phyloP scores from a whole-genome alignment of 2,888 invertebrate species.

The Myopa testacea region DNA sequence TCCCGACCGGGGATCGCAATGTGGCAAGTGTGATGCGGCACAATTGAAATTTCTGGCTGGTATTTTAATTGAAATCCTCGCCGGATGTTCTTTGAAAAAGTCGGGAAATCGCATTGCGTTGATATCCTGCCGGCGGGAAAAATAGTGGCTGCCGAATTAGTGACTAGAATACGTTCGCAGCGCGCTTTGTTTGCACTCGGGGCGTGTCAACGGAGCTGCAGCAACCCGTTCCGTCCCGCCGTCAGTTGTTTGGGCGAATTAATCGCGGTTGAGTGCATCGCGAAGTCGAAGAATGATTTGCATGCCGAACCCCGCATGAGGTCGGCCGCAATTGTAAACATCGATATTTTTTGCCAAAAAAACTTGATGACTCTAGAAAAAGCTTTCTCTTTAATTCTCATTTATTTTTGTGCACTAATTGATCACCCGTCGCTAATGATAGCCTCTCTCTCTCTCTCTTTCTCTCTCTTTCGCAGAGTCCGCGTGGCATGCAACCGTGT shows the following conservation, averaged over 20 bases:
- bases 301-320: conserved; percentile 21
- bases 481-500: conserved; percentile 70
- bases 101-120: background rate
- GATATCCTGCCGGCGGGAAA: conserved; percentile 61
- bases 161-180: conserved; percentile 1
- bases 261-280: conserved; percentile 51
- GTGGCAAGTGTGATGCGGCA: conserved; percentile 1
- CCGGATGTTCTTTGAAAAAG: conserved; percentile 27
- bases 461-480: conserved; percentile 59
- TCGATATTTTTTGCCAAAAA: background rate
- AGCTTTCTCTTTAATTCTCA: conserved; percentile 38
- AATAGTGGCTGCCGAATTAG: conserved; percentile 32
- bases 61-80: conserved; percentile 47
- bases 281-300: conserved; percentile 28
- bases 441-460: conserved; percentile 23
- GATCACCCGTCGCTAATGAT: conserved; percentile 28
- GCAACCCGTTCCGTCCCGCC: background rate
- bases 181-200: conserved; percentile 19
- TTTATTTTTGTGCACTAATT: conserved; percentile 20
- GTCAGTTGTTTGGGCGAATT: conserved; percentile 58
- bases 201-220: conserved; percentile 38
- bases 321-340: conserved; percentile 28
- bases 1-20: background rate
- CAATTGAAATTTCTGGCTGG: background rate
- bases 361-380: conserved; percentile 57